Evolutionary conservation across 2,113 vertebrate genomes (phyloP).

Genomic region (Labrus mixtus): DNA sequence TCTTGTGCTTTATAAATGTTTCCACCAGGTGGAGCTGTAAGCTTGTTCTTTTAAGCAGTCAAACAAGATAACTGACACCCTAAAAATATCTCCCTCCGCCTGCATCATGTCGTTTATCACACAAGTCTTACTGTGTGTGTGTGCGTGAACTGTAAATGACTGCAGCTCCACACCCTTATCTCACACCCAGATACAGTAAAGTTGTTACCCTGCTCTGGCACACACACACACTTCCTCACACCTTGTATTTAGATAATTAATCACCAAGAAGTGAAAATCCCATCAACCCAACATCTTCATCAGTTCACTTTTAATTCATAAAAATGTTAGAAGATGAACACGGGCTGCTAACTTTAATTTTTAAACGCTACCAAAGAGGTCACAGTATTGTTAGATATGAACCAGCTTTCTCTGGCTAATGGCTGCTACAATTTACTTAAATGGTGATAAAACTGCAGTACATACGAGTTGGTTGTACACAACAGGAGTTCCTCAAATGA

Average conservation of each 20-base stretch:
- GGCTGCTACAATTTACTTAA: no score
- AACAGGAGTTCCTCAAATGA: no score
- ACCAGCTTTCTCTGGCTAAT: no score
- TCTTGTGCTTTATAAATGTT: background rate
- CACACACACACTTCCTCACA: constrained; percentile 6
- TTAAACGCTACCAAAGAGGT: no score
- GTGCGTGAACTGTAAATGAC: background rate
- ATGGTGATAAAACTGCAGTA: no score
- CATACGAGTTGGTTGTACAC: no score
- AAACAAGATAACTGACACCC: background rate
- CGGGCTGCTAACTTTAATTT: no score
- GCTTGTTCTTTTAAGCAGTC: constrained; percentile 4
- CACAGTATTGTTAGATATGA: no score
- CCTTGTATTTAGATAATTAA: background rate
- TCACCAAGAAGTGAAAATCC: background rate
- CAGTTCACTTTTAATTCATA: no score
- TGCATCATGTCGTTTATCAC: background rate
- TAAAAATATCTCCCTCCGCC: constrained; percentile 8
- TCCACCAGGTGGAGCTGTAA: constrained; percentile 62
- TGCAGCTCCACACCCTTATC: constrained; percentile 24
- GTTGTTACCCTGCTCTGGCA: constrained; percentile 3
- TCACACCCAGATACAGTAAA: constrained; percentile 31
- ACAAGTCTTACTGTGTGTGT: background rate
- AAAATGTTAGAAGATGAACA: no score
- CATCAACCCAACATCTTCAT: no score